These are phyloP conservation scores for Acanthococcus lagerstroemiae DNA, from an alignment of 2,888 invertebrate species.

Conservation along the genomic window DNA sequence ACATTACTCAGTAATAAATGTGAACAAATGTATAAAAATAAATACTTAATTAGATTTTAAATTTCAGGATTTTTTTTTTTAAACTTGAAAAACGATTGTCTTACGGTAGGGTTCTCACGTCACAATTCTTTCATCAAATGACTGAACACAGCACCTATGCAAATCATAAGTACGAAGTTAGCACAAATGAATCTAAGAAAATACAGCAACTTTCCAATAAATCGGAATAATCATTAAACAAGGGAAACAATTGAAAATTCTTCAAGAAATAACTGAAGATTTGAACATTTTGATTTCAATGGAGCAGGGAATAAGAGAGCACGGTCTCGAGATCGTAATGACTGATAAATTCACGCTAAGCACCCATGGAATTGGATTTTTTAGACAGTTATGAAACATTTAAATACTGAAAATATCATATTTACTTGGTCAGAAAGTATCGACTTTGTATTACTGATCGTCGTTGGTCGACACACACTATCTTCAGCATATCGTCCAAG, in stretches of 20 bases:
- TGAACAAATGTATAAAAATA: not conserved
- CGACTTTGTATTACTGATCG: constrained; percentile 71
- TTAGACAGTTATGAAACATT: too few relatives aligned
- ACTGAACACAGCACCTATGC: constrained; percentile 61
- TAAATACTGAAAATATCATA: too few relatives aligned
- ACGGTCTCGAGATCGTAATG: too few relatives aligned
- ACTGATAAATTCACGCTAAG: too few relatives aligned
- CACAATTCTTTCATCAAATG: constrained; percentile 80
- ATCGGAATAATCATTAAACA: too few relatives aligned
- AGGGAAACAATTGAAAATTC: too few relatives aligned
- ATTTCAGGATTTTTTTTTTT: constrained; percentile 74
- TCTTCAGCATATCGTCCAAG: constrained; percentile 88
- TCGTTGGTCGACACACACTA: constrained; percentile 75
- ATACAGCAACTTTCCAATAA: not conserved
- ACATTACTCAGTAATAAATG: too few relatives aligned
- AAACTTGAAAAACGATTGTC: constrained; percentile 72
- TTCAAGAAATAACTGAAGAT: too few relatives aligned
- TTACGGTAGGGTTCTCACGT: constrained; percentile 75
- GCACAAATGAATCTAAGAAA: not conserved
- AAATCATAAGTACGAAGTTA: constrained; percentile 10
- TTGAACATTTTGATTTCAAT: too few relatives aligned
- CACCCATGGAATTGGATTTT: too few relatives aligned
- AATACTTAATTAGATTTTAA: constrained; percentile 40
- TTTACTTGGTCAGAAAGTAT: constrained; percentile 63
- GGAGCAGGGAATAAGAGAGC: too few relatives aligned